A percentile compares a stretch with the other conserved stretches of the same genome.
Evolutionary conservation across 2,113 vertebrate species (phyloP).

Genomic region (Empidonax alnorum): DNA sequence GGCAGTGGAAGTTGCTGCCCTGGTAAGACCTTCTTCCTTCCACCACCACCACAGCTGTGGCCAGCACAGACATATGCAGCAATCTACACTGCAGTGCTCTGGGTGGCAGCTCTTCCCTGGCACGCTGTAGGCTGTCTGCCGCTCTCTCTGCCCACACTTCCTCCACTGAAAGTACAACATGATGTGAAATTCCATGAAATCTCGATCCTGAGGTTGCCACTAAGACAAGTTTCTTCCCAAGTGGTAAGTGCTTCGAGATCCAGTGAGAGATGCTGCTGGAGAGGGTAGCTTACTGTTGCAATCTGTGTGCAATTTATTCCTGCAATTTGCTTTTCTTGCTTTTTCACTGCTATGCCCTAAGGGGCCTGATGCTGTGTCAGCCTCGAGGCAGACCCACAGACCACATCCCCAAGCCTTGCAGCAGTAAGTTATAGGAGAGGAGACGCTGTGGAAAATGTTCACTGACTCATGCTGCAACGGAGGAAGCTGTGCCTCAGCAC

Average conservation of each 20-base stretch:
- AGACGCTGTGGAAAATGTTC: not conserved
- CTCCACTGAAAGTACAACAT: not conserved
- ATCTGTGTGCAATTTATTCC: not conserved
- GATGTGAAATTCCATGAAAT: not conserved
- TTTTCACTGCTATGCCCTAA: not conserved
- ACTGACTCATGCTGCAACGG: not conserved
- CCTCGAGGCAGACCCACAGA: not conserved
- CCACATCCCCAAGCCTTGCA: not conserved
- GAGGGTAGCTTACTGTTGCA: not conserved
- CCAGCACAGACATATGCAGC: not conserved
- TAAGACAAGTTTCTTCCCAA: not conserved
- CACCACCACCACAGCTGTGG: not conserved
- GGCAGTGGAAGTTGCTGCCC: not conserved
- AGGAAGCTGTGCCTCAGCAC: not conserved
- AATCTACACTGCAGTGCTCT: not conserved
- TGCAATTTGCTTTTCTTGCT: not conserved
- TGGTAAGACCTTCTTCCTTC: not conserved
- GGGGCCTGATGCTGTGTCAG: not conserved
- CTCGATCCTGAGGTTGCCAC: not conserved
- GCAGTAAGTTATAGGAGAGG: not conserved
- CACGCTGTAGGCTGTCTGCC: not conserved
- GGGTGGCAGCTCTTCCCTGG: not conserved
- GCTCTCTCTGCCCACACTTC: not conserved
- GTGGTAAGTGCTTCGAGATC: not conserved
- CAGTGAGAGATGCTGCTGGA: not conserved